These are phyloP conservation scores for Procambarus virginalis DNA, from an alignment of 1,140 invertebrate species.

Conservation along the genomic window DNA sequence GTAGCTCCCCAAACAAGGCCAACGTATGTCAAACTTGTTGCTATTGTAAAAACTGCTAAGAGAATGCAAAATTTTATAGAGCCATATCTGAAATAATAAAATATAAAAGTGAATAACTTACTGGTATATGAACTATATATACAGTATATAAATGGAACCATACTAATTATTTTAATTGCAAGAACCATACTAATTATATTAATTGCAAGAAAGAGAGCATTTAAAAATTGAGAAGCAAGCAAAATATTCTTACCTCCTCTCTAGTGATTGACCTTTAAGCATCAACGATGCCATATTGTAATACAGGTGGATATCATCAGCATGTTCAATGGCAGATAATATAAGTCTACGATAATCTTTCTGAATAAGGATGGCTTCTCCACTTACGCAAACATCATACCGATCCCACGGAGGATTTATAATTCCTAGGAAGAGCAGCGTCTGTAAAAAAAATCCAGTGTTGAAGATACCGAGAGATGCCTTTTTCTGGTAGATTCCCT, in stretches of 20 bases:
- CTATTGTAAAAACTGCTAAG: constrained; percentile 77
- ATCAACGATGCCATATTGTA: constrained; percentile 85
- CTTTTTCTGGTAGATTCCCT: no score
- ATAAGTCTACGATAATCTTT: constrained; percentile 79
- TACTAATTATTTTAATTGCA: no score
- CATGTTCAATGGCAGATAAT: constrained; percentile 81
- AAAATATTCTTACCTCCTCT: constrained; percentile 73
- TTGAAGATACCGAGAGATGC: no score
- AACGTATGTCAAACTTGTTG: constrained; percentile 78
- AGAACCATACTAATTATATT: no score
- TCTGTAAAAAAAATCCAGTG: background rate
- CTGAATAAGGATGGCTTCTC: constrained; percentile 76
- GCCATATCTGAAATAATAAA: constrained; percentile 73
- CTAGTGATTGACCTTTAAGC: constrained; percentile 79
- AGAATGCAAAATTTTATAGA: constrained; percentile 79
- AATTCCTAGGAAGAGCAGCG: constrained; percentile 74
- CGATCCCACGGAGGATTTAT: constrained; percentile 78
- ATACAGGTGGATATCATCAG: constrained; percentile 83
- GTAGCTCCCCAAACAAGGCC: constrained; percentile 73
- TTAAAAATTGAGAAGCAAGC: background rate
- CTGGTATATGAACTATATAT: background rate
- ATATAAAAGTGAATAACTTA: background rate
- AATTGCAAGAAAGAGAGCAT: no score
- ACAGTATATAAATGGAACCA: no score
- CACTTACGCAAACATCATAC: constrained; percentile 80